Conservation (phyloP, 2,888 invertebrate genomes). For the Aspidiotus destructor region DNA sequence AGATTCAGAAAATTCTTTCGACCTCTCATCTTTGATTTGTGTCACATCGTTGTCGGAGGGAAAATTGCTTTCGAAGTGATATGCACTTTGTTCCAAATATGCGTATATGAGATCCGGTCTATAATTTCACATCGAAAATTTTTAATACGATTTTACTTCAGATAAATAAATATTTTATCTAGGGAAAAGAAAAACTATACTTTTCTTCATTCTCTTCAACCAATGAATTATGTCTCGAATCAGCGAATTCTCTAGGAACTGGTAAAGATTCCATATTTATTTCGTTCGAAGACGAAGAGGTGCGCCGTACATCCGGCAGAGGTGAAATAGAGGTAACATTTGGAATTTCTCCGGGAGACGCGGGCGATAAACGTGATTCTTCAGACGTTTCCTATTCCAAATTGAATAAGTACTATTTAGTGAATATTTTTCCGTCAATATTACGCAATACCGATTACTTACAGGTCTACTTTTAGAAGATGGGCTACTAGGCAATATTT, state of each 20-base stretch:
- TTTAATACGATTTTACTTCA: neutral
- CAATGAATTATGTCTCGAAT: slow-evolving; percentile 40
- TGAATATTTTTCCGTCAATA: too few species aligned
- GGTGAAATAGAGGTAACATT: slow-evolving; percentile 56
- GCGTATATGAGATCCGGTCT: slow-evolving; percentile 12
- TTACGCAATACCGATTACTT: too few species aligned
- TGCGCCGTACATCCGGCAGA: slow-evolving; percentile 54
- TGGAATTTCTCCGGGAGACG: slow-evolving; percentile 36
- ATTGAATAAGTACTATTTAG: too few species aligned
- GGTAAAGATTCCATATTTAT: slow-evolving; percentile 49
- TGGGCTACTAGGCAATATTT: slow-evolving; percentile 22
- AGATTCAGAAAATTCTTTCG: slow-evolving; percentile 7
- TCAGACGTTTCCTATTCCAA: too few species aligned
- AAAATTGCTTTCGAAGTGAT: slow-evolving; percentile 27
- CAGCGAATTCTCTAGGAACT: slow-evolving; percentile 72
- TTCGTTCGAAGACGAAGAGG: slow-evolving; percentile 37
- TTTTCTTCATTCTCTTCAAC: slow-evolving; percentile 18
- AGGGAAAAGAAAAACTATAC: neutral
- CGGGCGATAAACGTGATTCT: slow-evolving; percentile 17
- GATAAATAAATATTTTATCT: neutral
- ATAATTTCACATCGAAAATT: neutral
- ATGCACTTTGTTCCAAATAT: slow-evolving; percentile 18
- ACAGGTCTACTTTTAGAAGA: slow-evolving; percentile 10
- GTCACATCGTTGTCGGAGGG: neutral
- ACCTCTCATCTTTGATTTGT: neutral